Evolutionary conservation across 2,797 vertebrate species (phyloP), one percentile per base, ranked within the genome.

Genomic region (Hippocampus kuda): DNA sequence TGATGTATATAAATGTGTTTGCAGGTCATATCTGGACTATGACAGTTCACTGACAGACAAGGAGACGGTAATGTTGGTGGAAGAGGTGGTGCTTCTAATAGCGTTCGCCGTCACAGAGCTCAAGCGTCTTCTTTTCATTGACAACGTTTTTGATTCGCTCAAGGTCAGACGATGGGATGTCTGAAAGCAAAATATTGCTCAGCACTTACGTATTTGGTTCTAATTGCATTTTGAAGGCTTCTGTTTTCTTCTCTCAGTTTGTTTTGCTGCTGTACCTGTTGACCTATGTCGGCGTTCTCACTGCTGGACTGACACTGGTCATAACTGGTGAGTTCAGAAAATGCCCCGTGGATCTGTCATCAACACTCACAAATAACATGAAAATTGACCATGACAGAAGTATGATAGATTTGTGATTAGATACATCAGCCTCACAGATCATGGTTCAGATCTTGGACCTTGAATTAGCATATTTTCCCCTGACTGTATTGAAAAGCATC

Each of bases 231-330:
- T 56, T 42, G 24, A 20, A 2, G 20, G 3, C 30, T 1, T 10
- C 38, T 49, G 18, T 30, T 30, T 41, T 22, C 11, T 22, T 8
- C 7, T 12, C 0, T 9, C 86, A 98, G 95, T 93, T 98, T 74
- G 81, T 91, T 26, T 79, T 90, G 70, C 84, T 98, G 65, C 91
- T 96, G 85, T 97, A 96, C 84, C 85, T 96, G 87, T 74, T 98
- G 88, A 93, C 91, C 20, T 93, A 92, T 22, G 90, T 97, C 26
- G 95, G 95, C 9, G 75, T 92, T 2, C 72, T 88, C 41, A 91
- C 91, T 86, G 95, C 91, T 4, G 94, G 95, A 68, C 85, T 96
- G 78, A 96, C 94, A 26, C 90, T 97, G 79, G 79, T 95, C 68
- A 93, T 96, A 74, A 83, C 90, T 24, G 92, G 94, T 93, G 85